These are phyloP conservation scores for Sericinus montela DNA, from an alignment of 2,888 invertebrate genomes.

Conservation along the genomic window DNA sequence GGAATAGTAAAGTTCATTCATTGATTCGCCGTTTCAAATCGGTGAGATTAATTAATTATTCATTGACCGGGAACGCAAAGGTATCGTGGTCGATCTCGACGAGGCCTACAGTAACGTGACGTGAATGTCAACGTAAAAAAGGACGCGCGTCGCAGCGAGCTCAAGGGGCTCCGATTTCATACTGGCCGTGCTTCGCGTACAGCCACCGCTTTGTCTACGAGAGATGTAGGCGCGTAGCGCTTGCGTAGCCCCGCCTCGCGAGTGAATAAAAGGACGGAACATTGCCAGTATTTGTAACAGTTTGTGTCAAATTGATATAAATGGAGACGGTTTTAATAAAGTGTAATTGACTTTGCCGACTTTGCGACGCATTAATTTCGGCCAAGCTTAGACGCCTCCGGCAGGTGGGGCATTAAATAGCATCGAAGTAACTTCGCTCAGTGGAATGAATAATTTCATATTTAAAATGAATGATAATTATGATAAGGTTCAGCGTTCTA, in stretches of 20 bases:
- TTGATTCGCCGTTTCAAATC: conserved; percentile 58
- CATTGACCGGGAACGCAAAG: conserved; percentile 36
- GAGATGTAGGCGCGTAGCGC: conserved; percentile 54
- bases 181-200: conserved; percentile 38
- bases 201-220: conserved; percentile 39
- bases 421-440: conserved; percentile 63
- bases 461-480: conserved; percentile 74
- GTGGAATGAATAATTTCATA: conserved; percentile 70
- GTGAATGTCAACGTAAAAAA: conserved; percentile 36
- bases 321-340: conserved; percentile 80
- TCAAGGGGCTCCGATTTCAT: conserved; percentile 50
- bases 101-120: conserved; percentile 34
- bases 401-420: conserved; percentile 75
- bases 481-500: conserved; percentile 56
- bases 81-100: conserved; percentile 28
- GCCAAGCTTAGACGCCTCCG: conserved; percentile 74
- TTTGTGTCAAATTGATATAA: conserved; percentile 80
- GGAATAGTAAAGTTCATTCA: conserved; percentile 42
- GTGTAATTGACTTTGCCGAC: conserved; percentile 79
- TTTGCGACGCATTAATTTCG: conserved; percentile 77
- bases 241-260: conserved; percentile 75
- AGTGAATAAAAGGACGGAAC: conserved; percentile 74
- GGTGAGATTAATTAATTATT: conserved; percentile 73
- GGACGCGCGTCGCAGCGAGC: conserved; percentile 41
- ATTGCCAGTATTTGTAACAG: conserved; percentile 79